Percentiles rank a stretch among this genome's conserved stretches.
Evolutionary conservation across 1,140 invertebrate genomes (phyloP).

Genomic region (Augochlora pura): DNA sequence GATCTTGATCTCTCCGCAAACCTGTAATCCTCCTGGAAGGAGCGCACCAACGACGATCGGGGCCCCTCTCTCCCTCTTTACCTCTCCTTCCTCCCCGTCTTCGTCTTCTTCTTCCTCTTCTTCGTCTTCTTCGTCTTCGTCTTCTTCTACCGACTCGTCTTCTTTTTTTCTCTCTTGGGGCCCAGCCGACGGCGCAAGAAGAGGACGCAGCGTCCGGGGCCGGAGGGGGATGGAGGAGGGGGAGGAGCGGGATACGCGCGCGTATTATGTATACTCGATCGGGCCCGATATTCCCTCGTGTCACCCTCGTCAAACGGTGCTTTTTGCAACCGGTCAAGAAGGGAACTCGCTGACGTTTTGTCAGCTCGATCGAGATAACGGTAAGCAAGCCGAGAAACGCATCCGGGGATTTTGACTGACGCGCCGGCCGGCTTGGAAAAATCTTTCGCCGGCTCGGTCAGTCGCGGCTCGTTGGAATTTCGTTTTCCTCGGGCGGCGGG

Average conservation of each 20-base stretch:
- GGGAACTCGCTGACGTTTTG: constrained; percentile 69
- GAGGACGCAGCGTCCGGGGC: neutral
- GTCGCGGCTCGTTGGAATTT: neutral
- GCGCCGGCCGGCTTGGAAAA: neutral
- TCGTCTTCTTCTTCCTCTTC: neutral
- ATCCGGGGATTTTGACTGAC: constrained; percentile 9
- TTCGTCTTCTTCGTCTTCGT: neutral
- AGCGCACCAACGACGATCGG: constrained; percentile 58
- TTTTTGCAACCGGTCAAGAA: constrained; percentile 61
- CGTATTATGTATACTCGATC: constrained; percentile 55
- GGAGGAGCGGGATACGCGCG: constrained; percentile 31
- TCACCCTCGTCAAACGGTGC: constrained; percentile 64
- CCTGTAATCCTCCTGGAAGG: constrained; percentile 75
- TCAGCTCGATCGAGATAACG: constrained; percentile 67
- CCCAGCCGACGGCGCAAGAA: constrained; percentile 10
- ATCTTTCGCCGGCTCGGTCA: neutral
- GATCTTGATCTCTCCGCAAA: constrained; percentile 79
- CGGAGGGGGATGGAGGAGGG: constrained; percentile 10
- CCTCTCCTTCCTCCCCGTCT: constrained; percentile 30
- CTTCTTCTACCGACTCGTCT: neutral
- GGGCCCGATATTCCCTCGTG: constrained; percentile 62
- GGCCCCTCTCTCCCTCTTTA: constrained; percentile 51
- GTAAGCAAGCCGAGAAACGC: constrained; percentile 25
- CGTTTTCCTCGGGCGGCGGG: too few relatives aligned
- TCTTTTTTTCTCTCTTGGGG: constrained; percentile 34